Evolutionary conservation across 2,888 invertebrate species (phyloP), one percentile per base, ranked within the genome.

Genomic region (Hirudinaria manillensis): DNA sequence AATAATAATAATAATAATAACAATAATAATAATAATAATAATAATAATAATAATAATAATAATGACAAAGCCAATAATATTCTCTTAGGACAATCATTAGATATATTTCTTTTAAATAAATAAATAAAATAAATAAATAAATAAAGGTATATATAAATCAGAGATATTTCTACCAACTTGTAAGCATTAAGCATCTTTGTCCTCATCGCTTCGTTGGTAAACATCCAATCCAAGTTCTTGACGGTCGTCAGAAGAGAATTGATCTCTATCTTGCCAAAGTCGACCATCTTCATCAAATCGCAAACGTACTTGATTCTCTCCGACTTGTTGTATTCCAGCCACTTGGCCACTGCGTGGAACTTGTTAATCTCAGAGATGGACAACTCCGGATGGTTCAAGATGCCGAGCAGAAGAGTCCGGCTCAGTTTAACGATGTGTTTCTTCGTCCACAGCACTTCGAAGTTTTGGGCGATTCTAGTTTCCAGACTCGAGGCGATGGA

Each of bases 181-280:
- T 73, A 73, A 7, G 73, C 73, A 7, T 45, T 56, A 3, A 73
- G 45, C 36, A 73, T 51, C 38, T 73, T 73, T 36, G 34, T 65
- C 19, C 73, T 55, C 73, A 73, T 73, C 24, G n/a, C 6, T 27
- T 32, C 34, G 27, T 55, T 24, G 13, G 73, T 73, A 38, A 73
- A 73, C 73, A 73, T 73, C 73, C 73, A 73, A 4, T 73, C 73
- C 16, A 73, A 29, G 27, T 73, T 61, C 29, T 73, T 29, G n/a
- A 73, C 73, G 1, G 36, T 51, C 3, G 34, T 65, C 32, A 56
- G 24, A 19, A 73, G 34, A 7, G 34, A 21, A n/a, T 73, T 61
- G 27, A 73, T 65, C 21, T 51, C 32, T 4, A 73, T 65, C 32
- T 73, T 61, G 13, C 61, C 65, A 24, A 73, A 73, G 32, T 73